A percentile compares a stretch with the other conserved stretches of the same genome.
Evolutionary conservation across 2,888 invertebrate species (phyloP).

Genomic region (Melinopterus prodromus): DNA sequence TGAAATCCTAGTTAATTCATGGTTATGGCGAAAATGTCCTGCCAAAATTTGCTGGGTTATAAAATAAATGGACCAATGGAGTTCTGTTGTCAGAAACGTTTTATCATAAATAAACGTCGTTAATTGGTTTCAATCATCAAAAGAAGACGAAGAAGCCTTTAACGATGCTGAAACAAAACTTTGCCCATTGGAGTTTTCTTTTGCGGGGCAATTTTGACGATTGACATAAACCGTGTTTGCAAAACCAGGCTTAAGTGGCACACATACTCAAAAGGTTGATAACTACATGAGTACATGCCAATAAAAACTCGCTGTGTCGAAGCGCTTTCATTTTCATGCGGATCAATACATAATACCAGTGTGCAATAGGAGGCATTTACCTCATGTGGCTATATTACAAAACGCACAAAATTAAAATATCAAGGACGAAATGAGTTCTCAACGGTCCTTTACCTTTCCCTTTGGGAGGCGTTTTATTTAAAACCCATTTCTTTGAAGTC

Average conservation of each 20-base stretch:
- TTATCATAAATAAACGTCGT: neutral
- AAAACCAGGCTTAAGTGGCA: no score
- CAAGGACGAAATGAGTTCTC: neutral
- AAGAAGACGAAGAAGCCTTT: neutral
- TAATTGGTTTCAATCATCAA: neutral
- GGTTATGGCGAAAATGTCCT: neutral
- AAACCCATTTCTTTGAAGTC: no score
- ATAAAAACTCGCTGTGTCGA: neutral
- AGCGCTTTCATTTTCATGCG: neutral
- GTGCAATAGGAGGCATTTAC: neutral
- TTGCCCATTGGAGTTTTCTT: neutral
- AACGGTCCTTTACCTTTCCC: neutral
- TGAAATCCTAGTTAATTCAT: conserved; percentile 4
- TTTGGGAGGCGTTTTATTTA: no score
- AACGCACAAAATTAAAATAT: neutral
- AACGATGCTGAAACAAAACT: no score
- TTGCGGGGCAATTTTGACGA: neutral
- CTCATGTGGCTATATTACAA: neutral
- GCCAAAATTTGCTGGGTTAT: neutral
- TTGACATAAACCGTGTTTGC: neutral
- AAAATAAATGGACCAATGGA: no score
- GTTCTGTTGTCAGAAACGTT: neutral
- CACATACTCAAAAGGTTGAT: no score
- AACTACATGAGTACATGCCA: neutral
- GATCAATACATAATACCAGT: neutral